A percentile compares a stretch with the other conserved stretches of the same genome.
phyloP scores from a whole-genome alignment of 2,797 vertebrate genomes.

The Pogonophryne albipinna region DNA sequence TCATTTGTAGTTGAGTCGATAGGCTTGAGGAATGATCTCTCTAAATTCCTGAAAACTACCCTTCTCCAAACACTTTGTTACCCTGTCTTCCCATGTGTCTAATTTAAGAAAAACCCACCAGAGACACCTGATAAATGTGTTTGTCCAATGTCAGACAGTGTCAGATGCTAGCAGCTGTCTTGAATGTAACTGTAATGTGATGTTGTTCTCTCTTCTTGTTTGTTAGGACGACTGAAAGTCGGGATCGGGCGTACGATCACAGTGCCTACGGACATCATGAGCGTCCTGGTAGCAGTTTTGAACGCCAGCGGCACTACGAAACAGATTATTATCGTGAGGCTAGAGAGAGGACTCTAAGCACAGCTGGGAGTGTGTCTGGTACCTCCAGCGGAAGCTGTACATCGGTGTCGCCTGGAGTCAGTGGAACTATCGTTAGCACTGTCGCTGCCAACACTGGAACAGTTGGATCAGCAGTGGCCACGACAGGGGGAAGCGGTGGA shows the following conservation, averaged over 20 bases:
- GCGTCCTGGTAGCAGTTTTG: constrained; percentile 91
- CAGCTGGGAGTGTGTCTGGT: constrained; percentile 77
- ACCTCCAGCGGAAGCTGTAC: constrained; percentile 78
- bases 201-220: constrained; percentile 65
- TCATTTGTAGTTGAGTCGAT: constrained; percentile 15
- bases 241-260: constrained; percentile 98
- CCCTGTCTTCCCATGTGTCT: constrained; percentile 45
- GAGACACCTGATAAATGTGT: constrained; percentile 44
- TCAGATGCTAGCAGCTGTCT: constrained; percentile 41
- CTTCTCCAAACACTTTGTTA: constrained; percentile 34
- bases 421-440: constrained; percentile 76
- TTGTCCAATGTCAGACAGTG: constrained; percentile 49
- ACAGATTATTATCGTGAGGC: constrained; percentile 98
- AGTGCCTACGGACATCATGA: constrained; percentile 99
- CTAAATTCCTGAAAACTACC: constrained; percentile 13
- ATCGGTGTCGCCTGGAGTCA: constrained; percentile 73
- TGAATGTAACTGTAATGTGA: constrained; percentile 41
- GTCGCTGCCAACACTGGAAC: constrained; percentile 70
- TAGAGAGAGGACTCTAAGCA: constrained; percentile 91
- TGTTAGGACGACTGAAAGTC: constrained; percentile 94
- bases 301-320: constrained; percentile 98
- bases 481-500: constrained; percentile 74
- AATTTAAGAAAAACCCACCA: constrained; percentile 40
- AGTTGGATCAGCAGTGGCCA: constrained; percentile 68
- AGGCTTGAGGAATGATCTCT: constrained; percentile 10